phyloP scores from a whole-genome alignment of 2,888 invertebrate genomes.

The Lasioglossum figueresi region DNA sequence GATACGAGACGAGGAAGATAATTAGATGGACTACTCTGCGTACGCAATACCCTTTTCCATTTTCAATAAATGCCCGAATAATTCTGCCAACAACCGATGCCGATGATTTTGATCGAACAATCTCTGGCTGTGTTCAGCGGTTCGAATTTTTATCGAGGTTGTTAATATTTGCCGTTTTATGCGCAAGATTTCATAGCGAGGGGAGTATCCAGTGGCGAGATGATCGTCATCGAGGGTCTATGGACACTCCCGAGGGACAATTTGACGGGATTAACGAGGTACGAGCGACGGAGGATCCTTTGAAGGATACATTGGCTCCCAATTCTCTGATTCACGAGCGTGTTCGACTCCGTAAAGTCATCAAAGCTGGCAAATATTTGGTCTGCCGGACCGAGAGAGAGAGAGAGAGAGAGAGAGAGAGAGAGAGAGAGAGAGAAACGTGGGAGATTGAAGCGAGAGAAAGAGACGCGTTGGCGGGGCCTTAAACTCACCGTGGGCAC shows the following conservation, averaged over 20 bases:
- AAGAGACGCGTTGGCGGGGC: conserved; percentile 63
- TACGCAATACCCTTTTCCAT: neutral
- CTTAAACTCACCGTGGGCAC: conserved; percentile 74
- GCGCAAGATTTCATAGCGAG: neutral
- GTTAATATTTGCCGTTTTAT: neutral
- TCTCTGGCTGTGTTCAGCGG: neutral
- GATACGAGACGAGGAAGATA: neutral
- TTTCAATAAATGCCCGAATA: neutral
- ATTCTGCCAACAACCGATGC: neutral
- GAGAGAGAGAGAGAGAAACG: neutral
- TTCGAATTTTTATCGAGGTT: neutral
- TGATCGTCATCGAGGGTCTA: neutral
- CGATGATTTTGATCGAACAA: neutral
- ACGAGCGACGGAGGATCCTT: conserved; percentile 32
- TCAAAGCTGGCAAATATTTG: conserved; percentile 78
- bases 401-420: conserved; percentile 25
- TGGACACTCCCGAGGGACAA: conserved; percentile 29
- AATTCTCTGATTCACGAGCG: conserved; percentile 62
- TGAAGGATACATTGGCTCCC: conserved; percentile 57
- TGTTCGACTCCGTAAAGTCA: conserved; percentile 66
- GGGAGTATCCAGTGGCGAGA: neutral
- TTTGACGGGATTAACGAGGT: conserved; percentile 55
- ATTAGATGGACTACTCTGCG: neutral
- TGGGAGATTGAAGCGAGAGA: conserved; percentile 24
- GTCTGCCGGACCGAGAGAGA: conserved; percentile 46